A percentile compares a stretch with the other conserved stretches of the same genome.
phyloP scores from a whole-genome alignment of 2,888 invertebrate genomes.

The Pediacus dermestoides region DNA sequence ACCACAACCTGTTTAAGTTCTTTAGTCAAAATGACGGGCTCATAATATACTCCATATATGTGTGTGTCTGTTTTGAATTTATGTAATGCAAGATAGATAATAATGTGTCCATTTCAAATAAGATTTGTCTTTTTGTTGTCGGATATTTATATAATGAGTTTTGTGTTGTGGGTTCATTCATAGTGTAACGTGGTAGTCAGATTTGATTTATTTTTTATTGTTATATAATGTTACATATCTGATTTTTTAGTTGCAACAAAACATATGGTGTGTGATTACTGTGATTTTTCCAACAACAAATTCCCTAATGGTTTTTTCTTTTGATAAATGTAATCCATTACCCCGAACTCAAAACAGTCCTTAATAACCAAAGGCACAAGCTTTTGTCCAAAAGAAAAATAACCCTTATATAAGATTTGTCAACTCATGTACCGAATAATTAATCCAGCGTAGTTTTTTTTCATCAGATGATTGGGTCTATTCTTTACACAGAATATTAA shows the following conservation, averaged over 20 bases:
- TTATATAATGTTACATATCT: conserved; percentile 3
- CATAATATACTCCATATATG: conserved; percentile 34
- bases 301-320: too few relatives aligned
- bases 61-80: conserved; percentile 24
- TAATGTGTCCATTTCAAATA: conserved; percentile 26
- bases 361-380: too few relatives aligned
- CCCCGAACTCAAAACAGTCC: too few relatives aligned
- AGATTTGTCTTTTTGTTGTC: conserved; percentile 26
- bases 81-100: conserved; percentile 24
- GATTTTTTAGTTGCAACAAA: not conserved
- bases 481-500: conserved; percentile 28
- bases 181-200: conserved; percentile 34
- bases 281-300: not conserved
- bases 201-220: too few relatives aligned
- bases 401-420: conserved; percentile 33
- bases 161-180: conserved; percentile 23
- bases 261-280: not conserved
- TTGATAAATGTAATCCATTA: too few relatives aligned
- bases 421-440: conserved; percentile 33
- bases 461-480: conserved; percentile 29
- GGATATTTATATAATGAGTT: conserved; percentile 30
- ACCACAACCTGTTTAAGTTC: conserved; percentile 40
- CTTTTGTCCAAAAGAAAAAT: conserved; percentile 18
- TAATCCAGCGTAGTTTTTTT: conserved; percentile 21
- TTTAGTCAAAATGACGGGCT: conserved; percentile 35